Base-by-base conservation (phyloP, 1,140 invertebrate genomes). In the Drosophila subpulchrella region DNA sequence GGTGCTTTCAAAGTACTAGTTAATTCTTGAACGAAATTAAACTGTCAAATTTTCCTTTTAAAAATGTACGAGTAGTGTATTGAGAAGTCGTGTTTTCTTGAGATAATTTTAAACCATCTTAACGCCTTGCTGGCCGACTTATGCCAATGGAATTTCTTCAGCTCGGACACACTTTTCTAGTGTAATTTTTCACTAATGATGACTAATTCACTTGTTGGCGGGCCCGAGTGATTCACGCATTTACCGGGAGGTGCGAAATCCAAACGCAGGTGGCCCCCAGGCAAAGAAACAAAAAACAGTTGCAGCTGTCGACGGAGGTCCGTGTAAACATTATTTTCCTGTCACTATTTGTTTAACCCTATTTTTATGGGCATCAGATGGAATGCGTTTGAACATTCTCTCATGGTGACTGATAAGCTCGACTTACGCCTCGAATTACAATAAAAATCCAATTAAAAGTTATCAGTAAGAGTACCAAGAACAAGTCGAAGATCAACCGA, bases 171-270 rank as follows among this genome's bases (percentile, higher is more conserved):
- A 65, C 75, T 86, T 79, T 66, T 76, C 83, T 82, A 88, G 67
- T 77, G 71, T 68, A 86, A 73, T 88, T 88, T 88, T 88, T 88
- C 63, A 88, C 72, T 54, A 80, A 77, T 80, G 84, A 88, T 88
- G 83, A 88, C 83, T 88, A 88, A 88, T 63, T 77, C 79, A 70
- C 62, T 61, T 72, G 72, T 58, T 44, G 73, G 72, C 50, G 17
- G 44, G 50, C 72, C 60, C 55, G 75, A 77, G 76, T 86, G 83
- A 88, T 88, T 88, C 83, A 88, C 76, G 61, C 72, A 44, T 53
- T 46, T 24, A 30, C 63, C 30, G 36, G 39, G 50, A 86, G 71
- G 71, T 79, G 83, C 79, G 84, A 79, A 73, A 75, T 68, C 59
- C 46, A 57, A 55, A 56, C 68, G 51, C 82, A 85, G 82, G 74